These are phyloP conservation scores for Enteromius argenteus DNA, from an alignment of 2,797 vertebrate species.

Conservation along the genomic window DNA sequence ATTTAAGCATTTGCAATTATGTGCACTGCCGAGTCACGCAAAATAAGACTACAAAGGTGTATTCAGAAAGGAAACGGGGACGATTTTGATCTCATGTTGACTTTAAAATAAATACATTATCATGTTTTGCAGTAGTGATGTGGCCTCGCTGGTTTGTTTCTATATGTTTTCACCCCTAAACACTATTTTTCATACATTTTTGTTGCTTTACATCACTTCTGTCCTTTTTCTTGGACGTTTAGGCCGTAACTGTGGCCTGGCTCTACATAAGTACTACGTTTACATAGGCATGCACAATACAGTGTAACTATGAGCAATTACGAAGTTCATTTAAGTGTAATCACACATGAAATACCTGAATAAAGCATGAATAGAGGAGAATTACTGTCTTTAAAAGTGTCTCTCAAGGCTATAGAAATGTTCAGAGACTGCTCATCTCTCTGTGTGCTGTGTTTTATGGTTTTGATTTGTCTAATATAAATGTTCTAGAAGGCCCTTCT, in stretches of 20 bases:
- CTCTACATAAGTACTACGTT: conserved; percentile 36
- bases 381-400: conserved; percentile 15
- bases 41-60: neutral
- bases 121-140: neutral
- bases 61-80: neutral
- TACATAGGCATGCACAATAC: conserved; percentile 50
- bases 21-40: neutral
- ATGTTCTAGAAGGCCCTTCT: conserved; percentile 46
- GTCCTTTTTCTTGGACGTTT: conserved; percentile 1
- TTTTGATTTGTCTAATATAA: conserved; percentile 42
- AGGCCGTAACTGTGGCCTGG: conserved; percentile 21
- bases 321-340: conserved; percentile 38
- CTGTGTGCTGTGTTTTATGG: conserved; percentile 24
- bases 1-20: neutral
- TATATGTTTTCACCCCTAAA: conserved; percentile 7
- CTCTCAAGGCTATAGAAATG: conserved; percentile 7
- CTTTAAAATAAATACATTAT: neutral
- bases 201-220: conserved; percentile 15
- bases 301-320: conserved; percentile 47
- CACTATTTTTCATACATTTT: conserved; percentile 24
- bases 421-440: neutral
- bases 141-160: conserved; percentile 28
- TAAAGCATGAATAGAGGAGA: conserved; percentile 46
- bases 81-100: neutral
- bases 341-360: conserved; percentile 50